These are phyloP conservation scores for Heterotilapia buettikoferi DNA, from an alignment of 2,113 vertebrate genomes.

Conservation along the genomic window DNA sequence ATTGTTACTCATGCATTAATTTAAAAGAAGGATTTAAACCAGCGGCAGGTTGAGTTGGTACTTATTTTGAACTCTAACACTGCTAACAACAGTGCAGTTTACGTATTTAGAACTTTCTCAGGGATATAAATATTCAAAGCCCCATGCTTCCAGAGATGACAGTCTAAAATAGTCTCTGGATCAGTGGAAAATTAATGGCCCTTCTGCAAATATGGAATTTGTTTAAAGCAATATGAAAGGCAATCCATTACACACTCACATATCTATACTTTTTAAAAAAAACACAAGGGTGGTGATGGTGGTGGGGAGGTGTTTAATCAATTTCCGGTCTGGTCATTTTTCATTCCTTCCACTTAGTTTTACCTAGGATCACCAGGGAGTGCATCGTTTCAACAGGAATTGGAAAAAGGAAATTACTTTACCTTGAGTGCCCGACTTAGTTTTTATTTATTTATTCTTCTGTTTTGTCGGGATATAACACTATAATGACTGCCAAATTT, in stretches of 20 bases:
- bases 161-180: background rate
- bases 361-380: background rate
- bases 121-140: background rate
- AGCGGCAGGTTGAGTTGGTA: background rate
- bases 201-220: background rate
- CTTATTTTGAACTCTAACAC: background rate
- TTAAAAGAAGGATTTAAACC: background rate
- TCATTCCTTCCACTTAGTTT: background rate
- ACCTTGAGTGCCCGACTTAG: background rate
- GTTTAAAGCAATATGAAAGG: background rate
- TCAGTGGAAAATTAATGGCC: background rate
- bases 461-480: background rate
- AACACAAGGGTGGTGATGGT: background rate
- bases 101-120: background rate
- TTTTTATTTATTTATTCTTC: background rate
- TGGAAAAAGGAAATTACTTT: background rate
- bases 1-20: background rate
- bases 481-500: background rate
- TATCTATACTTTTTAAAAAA: background rate
- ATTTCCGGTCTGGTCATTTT: background rate
- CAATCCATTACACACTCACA: background rate
- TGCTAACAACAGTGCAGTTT: background rate
- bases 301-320: background rate
- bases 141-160: background rate
- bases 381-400: background rate